phyloP scores from a whole-genome alignment of 2,797 vertebrate species.

The Gambelia wislizenii region DNA sequence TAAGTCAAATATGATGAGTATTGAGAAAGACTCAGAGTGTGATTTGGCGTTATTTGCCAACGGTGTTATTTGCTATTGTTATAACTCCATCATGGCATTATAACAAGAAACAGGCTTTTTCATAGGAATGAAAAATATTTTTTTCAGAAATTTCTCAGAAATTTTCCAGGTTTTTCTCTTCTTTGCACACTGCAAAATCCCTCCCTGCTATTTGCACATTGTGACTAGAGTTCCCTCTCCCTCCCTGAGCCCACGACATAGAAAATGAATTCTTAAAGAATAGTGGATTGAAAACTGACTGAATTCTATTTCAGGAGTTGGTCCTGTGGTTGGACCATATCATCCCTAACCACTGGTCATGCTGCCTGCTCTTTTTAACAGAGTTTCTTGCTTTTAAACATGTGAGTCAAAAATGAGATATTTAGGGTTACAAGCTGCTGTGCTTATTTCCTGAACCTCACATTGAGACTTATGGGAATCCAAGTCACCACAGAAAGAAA shows the following conservation, averaged over 20 bases:
- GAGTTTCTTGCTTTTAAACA: neutral
- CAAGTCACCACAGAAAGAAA: neutral
- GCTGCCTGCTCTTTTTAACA: neutral
- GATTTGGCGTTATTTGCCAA: too few species aligned
- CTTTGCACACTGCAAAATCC: too few species aligned
- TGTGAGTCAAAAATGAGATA: too few species aligned
- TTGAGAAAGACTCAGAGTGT: neutral
- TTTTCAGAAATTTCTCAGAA: neutral
- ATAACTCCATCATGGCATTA: too few species aligned
- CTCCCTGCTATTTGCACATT: neutral
- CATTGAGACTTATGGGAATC: too few species aligned
- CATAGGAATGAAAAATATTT: too few species aligned
- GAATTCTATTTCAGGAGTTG: neutral
- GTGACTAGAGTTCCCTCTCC: neutral
- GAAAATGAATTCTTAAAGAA: too few species aligned
- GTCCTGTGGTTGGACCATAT: neutral
- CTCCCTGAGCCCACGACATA: too few species aligned
- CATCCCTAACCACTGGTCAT: neutral
- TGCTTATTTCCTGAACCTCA: neutral
- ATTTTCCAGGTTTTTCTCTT: neutral
- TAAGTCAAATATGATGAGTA: neutral
- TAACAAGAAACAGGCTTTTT: too few species aligned
- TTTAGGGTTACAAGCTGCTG: too few species aligned
- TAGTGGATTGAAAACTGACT: neutral
- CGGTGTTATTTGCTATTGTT: too few species aligned